Percentiles rank a stretch among this genome's conserved stretches.
Conservation (phyloP, 2,113 vertebrate species). For the Orcinus orca region DNA sequence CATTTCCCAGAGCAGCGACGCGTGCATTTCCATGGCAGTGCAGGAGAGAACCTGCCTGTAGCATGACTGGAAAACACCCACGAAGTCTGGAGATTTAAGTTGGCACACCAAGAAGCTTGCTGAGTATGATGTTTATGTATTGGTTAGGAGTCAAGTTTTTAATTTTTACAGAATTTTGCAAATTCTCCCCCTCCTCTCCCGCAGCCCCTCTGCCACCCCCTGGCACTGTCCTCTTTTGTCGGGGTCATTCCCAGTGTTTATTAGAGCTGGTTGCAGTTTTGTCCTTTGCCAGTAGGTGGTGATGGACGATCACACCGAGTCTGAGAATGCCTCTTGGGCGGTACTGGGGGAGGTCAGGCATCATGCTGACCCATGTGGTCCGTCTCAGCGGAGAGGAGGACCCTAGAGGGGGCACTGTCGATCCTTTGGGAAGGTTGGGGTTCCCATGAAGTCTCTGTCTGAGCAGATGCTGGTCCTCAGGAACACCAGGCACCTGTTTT, state of each 20-base stretch:
- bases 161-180: neutral
- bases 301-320: rapidly evolving
- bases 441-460: neutral
- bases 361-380: rapidly evolving
- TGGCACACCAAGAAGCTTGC: neutral
- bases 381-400: neutral
- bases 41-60: neutral
- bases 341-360: neutral
- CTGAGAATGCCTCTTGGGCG: neutral
- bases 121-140: neutral
- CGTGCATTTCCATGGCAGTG: rapidly evolving
- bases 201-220: no score
- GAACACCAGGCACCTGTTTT: rapidly evolving
- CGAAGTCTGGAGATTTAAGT: neutral
- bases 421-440: neutral
- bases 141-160: neutral
- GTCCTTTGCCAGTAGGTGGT: neutral
- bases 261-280: slow-evolving; percentile 4
- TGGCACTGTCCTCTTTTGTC: neutral
- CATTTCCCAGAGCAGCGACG: neutral
- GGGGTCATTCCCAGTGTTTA: neutral
- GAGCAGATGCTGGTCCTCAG: neutral
- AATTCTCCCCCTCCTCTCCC: neutral
- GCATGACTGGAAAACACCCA: neutral
- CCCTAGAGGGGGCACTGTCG: neutral